A percentile compares a stretch with the other conserved stretches of the same genome.
Conservation (phyloP, 2,888 invertebrate genomes). For the Caradrina clavipalpis region DNA sequence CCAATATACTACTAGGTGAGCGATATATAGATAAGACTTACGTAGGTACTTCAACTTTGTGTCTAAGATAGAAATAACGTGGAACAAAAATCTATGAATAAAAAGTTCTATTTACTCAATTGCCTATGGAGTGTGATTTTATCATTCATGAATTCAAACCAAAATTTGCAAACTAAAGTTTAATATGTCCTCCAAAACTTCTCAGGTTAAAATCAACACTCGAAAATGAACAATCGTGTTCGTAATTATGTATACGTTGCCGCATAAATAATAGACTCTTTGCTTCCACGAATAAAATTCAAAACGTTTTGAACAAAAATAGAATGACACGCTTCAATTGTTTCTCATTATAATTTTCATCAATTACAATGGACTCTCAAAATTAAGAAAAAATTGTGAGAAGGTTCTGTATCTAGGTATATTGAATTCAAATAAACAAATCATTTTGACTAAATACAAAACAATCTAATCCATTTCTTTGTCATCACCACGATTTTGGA, state of each 20-base stretch:
- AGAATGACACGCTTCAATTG: conserved; percentile 63
- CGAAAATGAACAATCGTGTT: conserved; percentile 8
- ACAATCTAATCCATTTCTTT: too few relatives aligned
- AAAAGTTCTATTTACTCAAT: too few relatives aligned
- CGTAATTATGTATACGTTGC: conserved; percentile 26
- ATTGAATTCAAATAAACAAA: background rate
- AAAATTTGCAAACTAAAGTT: conserved; percentile 10
- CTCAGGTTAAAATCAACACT: conserved; percentile 17
- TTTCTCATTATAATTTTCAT: conserved; percentile 64
- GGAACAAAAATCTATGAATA: too few relatives aligned
- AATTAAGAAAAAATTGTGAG: conserved; percentile 33
- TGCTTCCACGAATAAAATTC: conserved; percentile 16
- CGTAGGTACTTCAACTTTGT: too few relatives aligned
- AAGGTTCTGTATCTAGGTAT: conserved; percentile 13
- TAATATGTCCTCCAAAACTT: conserved; percentile 7
- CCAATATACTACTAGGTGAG: too few relatives aligned
- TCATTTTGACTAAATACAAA: background rate
- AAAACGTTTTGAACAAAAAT: conserved; percentile 62
- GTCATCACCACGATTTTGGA: background rate
- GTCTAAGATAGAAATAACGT: too few relatives aligned
- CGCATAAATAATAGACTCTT: conserved; percentile 13
- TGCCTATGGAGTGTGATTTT: too few relatives aligned
- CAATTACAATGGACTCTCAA: conserved; percentile 34
- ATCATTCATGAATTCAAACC: background rate
- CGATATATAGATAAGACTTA: too few relatives aligned